phyloP scores from a whole-genome alignment of 2,113 vertebrate species.

The Psittacula cyanocephala region DNA sequence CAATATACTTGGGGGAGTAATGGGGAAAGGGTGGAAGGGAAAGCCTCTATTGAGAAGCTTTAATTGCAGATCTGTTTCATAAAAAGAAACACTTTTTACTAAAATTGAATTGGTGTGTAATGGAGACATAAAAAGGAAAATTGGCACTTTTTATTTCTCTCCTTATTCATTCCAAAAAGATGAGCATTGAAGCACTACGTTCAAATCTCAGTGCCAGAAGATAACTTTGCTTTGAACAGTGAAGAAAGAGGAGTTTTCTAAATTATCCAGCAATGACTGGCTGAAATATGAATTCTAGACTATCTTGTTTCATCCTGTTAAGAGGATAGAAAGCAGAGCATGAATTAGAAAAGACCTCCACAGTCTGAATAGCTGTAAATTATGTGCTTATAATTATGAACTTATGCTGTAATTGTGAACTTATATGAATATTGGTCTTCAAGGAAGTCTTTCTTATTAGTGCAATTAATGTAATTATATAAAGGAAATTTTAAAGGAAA shows the following conservation, averaged over 20 bases:
- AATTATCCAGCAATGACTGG: not conserved
- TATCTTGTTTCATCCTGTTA: not conserved
- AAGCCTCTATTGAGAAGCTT: not conserved
- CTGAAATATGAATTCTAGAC: not conserved
- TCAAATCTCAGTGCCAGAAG: not conserved
- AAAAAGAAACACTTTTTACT: not conserved
- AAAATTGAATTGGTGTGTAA: not conserved
- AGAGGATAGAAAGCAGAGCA: not conserved
- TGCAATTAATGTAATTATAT: not conserved
- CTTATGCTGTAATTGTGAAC: not conserved
- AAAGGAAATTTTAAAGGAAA: not conserved
- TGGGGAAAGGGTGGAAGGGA: rapidly evolving
- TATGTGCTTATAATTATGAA: too few species aligned
- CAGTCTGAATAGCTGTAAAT: not conserved
- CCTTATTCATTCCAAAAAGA: not conserved
- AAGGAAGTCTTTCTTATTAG: not conserved
- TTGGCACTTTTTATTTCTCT: not conserved
- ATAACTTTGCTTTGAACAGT: not conserved
- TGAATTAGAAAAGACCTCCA: not conserved
- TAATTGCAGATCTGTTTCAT: not conserved
- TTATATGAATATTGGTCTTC: not conserved
- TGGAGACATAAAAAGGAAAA: not conserved
- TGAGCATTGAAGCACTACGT: not conserved
- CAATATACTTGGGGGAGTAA: not conserved
- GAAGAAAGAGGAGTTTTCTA: not conserved